Percentiles rank a stretch among this genome's conserved stretches.
Evolutionary conservation across 2,113 vertebrate species (phyloP).

Genomic region (Myotis brandtii): DNA sequence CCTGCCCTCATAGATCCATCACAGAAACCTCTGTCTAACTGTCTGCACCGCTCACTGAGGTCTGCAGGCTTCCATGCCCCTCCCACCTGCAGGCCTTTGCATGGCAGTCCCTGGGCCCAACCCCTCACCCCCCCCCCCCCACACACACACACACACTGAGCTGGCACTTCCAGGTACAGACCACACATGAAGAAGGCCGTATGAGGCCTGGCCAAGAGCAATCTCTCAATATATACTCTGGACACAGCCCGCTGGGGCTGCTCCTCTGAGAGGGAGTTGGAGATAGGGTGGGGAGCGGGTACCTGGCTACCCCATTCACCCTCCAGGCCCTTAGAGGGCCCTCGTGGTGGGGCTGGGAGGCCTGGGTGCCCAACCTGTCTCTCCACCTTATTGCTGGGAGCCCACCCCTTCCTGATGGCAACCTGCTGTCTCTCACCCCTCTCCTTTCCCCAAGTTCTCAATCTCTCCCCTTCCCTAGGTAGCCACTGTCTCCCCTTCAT

Average conservation of each 20-base stretch:
- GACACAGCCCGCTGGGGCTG: accelerated
- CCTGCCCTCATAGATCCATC: not conserved
- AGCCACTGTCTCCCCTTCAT: not conserved
- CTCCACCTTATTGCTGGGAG: not conserved
- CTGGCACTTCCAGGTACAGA: not conserved
- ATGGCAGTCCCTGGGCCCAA: not conserved
- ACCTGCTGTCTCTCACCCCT: not conserved
- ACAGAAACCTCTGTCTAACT: not conserved
- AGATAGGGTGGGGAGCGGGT: not conserved
- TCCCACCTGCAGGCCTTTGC: not conserved
- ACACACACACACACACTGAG: not conserved
- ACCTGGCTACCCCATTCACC: accelerated
- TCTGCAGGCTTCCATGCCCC: not conserved
- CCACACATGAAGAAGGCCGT: not conserved
- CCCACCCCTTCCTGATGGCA: not conserved
- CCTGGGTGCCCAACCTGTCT: not conserved
- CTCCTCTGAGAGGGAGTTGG: not conserved
- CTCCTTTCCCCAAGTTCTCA: not conserved
- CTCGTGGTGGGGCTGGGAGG: not conserved
- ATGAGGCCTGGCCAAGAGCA: not conserved
- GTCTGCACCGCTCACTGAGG: not conserved
- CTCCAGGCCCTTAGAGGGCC: not conserved
- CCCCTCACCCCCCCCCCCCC: no score
- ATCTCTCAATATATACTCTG: not conserved
- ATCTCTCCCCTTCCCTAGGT: not conserved